A percentile compares a stretch with the other conserved stretches of the same genome.
Evolutionary conservation across 2,888 invertebrate genomes (phyloP).

Genomic region (Boloria selene): DNA sequence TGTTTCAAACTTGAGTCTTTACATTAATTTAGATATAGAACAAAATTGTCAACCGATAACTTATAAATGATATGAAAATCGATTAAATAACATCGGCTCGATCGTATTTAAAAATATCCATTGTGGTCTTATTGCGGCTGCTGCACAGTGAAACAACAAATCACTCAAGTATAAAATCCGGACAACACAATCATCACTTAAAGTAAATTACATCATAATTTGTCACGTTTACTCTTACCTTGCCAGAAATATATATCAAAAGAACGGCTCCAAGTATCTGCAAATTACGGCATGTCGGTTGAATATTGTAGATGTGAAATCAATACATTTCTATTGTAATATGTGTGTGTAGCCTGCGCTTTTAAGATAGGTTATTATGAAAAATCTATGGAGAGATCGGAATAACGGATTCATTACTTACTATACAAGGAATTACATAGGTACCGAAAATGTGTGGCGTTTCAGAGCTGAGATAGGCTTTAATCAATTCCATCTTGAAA

Average conservation of each 20-base stretch:
- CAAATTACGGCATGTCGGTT: conserved; percentile 79
- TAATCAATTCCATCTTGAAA: conserved; percentile 58
- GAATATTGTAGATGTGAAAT: conserved; percentile 76
- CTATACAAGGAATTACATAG: conserved; percentile 70
- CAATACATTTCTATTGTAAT: conserved; percentile 81
- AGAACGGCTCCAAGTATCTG: conserved; percentile 79
- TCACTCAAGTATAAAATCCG: conserved; percentile 76
- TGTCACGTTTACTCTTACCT: conserved; percentile 54
- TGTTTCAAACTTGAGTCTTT: conserved; percentile 77
- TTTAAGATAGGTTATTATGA: conserved; percentile 64
- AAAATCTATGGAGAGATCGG: conserved; percentile 78
- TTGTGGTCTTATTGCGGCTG: conserved; percentile 73
- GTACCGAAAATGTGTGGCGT: conserved; percentile 53
- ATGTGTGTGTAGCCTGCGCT: conserved; percentile 77
- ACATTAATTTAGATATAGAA: conserved; percentile 78
- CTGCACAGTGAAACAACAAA: conserved; percentile 63
- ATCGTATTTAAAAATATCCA: conserved; percentile 66
- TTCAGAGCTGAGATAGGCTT: conserved; percentile 56
- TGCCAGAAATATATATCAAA: conserved; percentile 68
- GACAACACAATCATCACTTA: conserved; percentile 56
- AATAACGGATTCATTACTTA: conserved; percentile 79
- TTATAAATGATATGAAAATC: conserved; percentile 58
- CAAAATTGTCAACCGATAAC: conserved; percentile 77
- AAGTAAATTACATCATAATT: conserved; percentile 47
- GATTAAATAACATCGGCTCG: conserved; percentile 59